Base-by-base conservation (phyloP, 2,113 vertebrate species). In the Dicaeum eximium region DNA sequence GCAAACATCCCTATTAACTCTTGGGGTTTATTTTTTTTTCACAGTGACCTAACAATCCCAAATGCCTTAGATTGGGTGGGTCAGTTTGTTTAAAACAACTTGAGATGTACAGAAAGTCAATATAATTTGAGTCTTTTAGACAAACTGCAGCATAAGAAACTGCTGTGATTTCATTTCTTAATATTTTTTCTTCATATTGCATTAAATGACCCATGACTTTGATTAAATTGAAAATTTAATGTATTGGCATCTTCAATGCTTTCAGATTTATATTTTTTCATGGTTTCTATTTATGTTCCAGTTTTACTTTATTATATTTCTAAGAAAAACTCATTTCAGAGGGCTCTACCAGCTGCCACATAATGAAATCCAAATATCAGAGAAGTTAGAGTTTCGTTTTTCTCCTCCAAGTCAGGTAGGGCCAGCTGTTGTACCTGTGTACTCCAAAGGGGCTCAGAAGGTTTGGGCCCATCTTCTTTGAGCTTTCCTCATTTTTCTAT, bases 161-260 rank as follows among this genome's bases (percentile, higher is more conserved):
- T 67, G 74, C 35, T 44, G 4, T 90, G 35, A 71, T 95, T 73
- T 69, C n/a, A 64, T 93, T 83, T 96, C 79, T 64, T 18, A 27
- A 25, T 96, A 73, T 56, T 78, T 95, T 96, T 94, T 88, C 71
- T 97, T 94, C 57, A 88, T 94, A 93, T 92, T 79, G 50, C 67
- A 85, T 92, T 95, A 94, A 96, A 95, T 95, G 93, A 93, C 57
- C 81, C 81, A 69, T 75, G 60, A 95, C 79, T 91, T 71, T 95
- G 88, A 94, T 96, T 95, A 95, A 96, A 96, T 94, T 96, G 93
- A 89, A 97, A 96, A 60, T 90, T 70, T 87, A 96, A 95, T 94
- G n/a, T 75, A 74, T 88, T 93, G 60, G 57, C 75, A 93, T 94
- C 96, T 92, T 86, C 64, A 94, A 1, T 54, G 81, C 73, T 20